Conservation (phyloP, 2,797 vertebrate species). For the Hephaestus fuliginosus region DNA sequence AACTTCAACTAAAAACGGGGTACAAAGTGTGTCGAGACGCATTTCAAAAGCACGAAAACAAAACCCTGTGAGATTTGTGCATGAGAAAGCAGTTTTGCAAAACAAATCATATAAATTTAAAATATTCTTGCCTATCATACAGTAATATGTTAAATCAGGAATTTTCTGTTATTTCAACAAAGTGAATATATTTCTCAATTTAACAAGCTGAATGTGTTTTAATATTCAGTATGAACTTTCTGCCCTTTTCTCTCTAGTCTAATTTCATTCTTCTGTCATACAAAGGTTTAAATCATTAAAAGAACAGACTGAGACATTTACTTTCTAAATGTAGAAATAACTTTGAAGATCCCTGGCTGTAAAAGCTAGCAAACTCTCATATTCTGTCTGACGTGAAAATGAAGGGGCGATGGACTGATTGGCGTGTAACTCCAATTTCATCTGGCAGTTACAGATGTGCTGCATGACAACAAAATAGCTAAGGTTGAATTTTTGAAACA, state of each 20-base stretch:
- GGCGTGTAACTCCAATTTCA: neutral
- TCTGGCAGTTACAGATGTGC: neutral
- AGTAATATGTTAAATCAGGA: neutral
- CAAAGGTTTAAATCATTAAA: neutral
- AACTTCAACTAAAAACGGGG: neutral
- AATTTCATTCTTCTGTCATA: neutral
- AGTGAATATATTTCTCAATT: neutral
- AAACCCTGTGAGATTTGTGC: neutral
- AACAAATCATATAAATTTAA: neutral
- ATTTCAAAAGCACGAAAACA: neutral
- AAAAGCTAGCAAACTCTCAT: neutral
- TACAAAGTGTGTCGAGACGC: neutral
- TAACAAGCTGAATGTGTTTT: neutral
- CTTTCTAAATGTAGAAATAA: neutral
- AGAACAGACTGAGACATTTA: neutral
- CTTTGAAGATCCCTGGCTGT: neutral
- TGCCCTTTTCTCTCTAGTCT: neutral
- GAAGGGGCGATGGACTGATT: neutral
- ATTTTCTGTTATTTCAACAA: neutral
- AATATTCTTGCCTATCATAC: neutral
- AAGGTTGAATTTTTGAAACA: neutral
- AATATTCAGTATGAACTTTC: neutral
- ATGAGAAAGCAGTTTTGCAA: neutral
- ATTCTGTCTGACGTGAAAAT: neutral
- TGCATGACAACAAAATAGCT: neutral